Evolutionary conservation across 2,797 vertebrate genomes (phyloP), one percentile per base, ranked within the genome.

Genomic region (Sternarchorhynchus goeldii): DNA sequence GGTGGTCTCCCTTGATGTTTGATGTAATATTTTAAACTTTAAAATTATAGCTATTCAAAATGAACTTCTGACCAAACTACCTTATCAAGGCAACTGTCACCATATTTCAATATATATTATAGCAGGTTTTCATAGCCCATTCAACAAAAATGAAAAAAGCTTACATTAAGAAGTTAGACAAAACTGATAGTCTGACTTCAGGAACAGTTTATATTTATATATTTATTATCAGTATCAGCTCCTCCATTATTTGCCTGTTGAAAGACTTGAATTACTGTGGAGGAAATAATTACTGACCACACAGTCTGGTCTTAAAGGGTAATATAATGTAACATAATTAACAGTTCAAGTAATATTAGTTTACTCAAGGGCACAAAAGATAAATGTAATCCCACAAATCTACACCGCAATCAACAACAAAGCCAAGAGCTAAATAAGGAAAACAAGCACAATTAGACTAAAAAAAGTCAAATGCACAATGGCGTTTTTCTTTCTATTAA

Each of bases 321-420:
- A 64, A 34, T 32, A 74, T n/a, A 34, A 73, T 3, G 2, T 57
- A 25, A 32, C 69, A 69, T 39, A 62, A 45, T 74, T 25, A 50
- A 18, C 58, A 36, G 20, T 69, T 81, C 8, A 62, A 63, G 69
- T 53, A 56, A 36, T 53, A 59, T 50, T 55, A 20, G 45, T 57
- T 25, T 45, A 55, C 66, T 78, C 76, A 79, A 82, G 81, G 81
- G 74, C 81, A 76, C 53, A 50, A 62, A 56, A 76, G 58, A 45
- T 67, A 25, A 39, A 41, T 77, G 31, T 16, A 34, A 16, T 34
- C 62, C 62, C 4, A 18, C 32, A 64, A 39, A 36, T 34, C 2
- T 17, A 34, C 21, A 17, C 16, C 31, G 18, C 18, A 63, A 18
- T n/a, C 31, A 63, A 36, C 18, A 17, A 63, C 34, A 63, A 36